Conservation (phyloP, 2,797 vertebrate species). For the Propithecus perrieri region DNA sequence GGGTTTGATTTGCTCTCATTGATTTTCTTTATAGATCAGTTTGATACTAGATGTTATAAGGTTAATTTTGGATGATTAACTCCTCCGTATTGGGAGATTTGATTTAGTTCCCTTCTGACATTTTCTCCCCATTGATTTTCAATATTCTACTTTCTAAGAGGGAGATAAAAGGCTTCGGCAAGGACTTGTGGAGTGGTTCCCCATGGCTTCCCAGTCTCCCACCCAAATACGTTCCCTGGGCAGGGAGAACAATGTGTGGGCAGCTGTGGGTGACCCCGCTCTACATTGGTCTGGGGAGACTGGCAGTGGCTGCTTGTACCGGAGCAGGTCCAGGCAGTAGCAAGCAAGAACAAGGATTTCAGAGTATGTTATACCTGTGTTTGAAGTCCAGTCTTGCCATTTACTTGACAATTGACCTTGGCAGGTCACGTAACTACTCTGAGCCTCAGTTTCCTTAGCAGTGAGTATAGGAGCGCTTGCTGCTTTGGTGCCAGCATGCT, state of each 20-base stretch:
- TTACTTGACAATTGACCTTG: neutral
- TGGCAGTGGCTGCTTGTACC: neutral
- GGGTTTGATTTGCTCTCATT: constrained; percentile 76
- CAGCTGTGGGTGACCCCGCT: neutral
- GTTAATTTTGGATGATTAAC: constrained; percentile 90
- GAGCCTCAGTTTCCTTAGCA: neutral
- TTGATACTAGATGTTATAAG: constrained; percentile 85
- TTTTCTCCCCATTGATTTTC: constrained; percentile 88
- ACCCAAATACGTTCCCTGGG: neutral
- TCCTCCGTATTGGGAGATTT: constrained; percentile 86
- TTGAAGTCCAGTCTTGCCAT: neutral
- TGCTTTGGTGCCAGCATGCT: neutral
- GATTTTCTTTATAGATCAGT: constrained; percentile 85
- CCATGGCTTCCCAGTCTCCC: neutral
- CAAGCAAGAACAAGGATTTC: neutral
- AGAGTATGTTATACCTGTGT: neutral
- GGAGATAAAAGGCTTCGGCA: constrained; percentile 80
- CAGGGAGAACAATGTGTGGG: neutral
- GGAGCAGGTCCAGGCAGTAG: fast-evolving
- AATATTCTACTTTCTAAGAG: constrained; percentile 82
- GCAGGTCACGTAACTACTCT: neutral
- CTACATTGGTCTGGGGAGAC: neutral
- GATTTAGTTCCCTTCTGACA: constrained; percentile 87
- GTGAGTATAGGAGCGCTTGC: neutral
- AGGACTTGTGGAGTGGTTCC: constrained; percentile 63